Base-by-base conservation (phyloP, 2,888 invertebrate species). In the Megalurothrips usitatus region DNA sequence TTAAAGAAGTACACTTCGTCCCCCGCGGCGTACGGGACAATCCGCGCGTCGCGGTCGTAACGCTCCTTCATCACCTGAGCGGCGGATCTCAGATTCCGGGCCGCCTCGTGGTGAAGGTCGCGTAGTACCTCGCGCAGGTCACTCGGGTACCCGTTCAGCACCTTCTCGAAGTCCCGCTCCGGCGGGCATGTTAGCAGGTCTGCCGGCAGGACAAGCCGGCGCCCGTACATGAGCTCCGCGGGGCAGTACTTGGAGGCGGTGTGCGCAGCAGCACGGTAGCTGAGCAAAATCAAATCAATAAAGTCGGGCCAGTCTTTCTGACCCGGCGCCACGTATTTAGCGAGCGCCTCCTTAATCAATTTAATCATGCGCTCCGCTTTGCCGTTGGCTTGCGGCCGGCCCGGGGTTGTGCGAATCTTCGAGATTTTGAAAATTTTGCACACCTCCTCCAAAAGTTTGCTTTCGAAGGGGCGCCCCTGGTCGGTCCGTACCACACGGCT, bases 261-360 rank as follows among this genome's bases (percentile, higher is more conserved):
- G 68, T 75, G 68, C 68, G 23, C 68, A 8, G 68, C 68, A 10
- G 68, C 68, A 12, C 68, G 26, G 26, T 75, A 75, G 26, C 26
- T 26, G 10, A 75, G 68, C 68, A 75, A 26, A 9, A 75, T 12
- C 11, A 75, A 26, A 0, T n/a, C 23, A 9, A 75, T 9, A 26
- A 75, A 75, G 68, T 75, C 68, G 8, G 68, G 26, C 68, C 68
- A 75, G 68, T 75, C 68, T 26, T 26, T 75, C 9, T 75, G 68
- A 9, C 26, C 26, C 26, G 26, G 23, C 11, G n/a, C 68, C 12
- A 75, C 23, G 68, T 23, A 75, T 26, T 75, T 75, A 12, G 68
- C 9, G 23, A 75, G 68, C 23, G 23, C 68, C 11, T 26, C 26
- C 68, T 75, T 75, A 1, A 75, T 75, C 68, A 26, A 10, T 12